Base-by-base conservation (phyloP, 2,113 vertebrate species). In the Sporophila hypoxantha region DNA sequence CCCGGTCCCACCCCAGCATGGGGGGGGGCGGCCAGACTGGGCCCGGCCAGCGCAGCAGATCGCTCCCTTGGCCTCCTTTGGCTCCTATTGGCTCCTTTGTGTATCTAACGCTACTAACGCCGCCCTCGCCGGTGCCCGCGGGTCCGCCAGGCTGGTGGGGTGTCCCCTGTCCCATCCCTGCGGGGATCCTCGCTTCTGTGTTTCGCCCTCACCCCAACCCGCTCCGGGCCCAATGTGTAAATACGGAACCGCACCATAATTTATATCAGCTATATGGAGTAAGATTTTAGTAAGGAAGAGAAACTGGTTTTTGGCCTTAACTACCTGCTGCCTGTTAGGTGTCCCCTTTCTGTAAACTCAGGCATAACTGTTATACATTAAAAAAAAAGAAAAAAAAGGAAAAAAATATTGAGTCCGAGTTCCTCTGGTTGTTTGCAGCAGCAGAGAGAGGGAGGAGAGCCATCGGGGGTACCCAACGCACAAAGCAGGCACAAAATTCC, bases 221-320 rank as follows among this genome's bases (percentile, higher is more conserved):
- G 94, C 95, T 94, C 93, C 92, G 73, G 68, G 80, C 66, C 82
- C 96, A 95, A 97, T 96, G 97, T 98, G 97, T 98, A 97, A 98
- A 98, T 98, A 95, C 96, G 98, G 99, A 98, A 98, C 97, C 98
- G 97, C 98, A 97, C 98, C 98, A 99, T 99, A 99, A 99, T 99
- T 99, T 99, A 99, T 99, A n/a, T 99, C 98, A 99, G 98, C 98
- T 99, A 98, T 99, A 98, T 98, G 98, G 98, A 98, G 97, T 99
- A n/a, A 98, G 98, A 99, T n/a, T 97, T 50, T 98, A 98, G 91
- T 99, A n/a, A 99, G 99, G 97, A 97, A 95, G 94, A 98, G 96
- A 98, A 87, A 79, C 97, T 98, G 98, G 98, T 98, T 97, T 98
- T 98, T n/a, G n/a, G 98, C 99, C 99, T 99, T 99, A 98, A 98